Evolutionary conservation across 2,113 vertebrate species (phyloP).

Genomic region (Camelus dromedarius): DNA sequence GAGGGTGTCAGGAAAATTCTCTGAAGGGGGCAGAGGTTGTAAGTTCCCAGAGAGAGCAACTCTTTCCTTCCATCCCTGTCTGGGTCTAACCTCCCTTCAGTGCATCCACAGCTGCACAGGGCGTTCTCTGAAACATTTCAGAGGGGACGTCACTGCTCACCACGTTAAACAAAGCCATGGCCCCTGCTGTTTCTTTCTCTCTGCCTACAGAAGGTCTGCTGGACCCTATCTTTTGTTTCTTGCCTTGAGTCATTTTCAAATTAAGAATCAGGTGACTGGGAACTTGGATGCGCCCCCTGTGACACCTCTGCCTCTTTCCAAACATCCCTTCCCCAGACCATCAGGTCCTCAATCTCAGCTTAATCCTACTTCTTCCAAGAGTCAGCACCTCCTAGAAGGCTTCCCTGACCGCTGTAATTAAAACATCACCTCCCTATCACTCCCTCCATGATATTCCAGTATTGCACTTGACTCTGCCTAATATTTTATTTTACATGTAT

Average conservation of each 20-base stretch:
- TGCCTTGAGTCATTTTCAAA: not conserved
- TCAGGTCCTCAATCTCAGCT: not conserved
- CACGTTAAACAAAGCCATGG: not conserved
- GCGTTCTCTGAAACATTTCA: not conserved
- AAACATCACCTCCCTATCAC: not conserved
- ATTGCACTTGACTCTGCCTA: not conserved
- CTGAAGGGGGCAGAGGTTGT: conserved; percentile 29
- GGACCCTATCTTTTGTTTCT: not conserved
- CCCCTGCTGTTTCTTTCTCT: not conserved
- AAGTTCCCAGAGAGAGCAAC: not conserved
- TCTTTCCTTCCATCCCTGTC: not conserved
- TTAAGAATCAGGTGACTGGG: not conserved
- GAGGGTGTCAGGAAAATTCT: conserved; percentile 78
- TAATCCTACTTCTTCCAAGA: not conserved
- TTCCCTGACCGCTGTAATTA: not conserved
- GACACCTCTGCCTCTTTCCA: not conserved
- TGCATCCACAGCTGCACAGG: not conserved
- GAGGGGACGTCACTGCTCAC: not conserved
- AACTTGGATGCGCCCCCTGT: not conserved
- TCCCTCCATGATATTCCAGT: not conserved
- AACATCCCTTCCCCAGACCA: not conserved
- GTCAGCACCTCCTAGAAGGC: not conserved
- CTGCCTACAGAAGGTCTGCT: not conserved
- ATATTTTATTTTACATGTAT: not conserved
- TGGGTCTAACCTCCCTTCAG: not conserved